Base-by-base conservation (phyloP, 2,888 invertebrate species). In the Cremastinae sp. region DNA sequence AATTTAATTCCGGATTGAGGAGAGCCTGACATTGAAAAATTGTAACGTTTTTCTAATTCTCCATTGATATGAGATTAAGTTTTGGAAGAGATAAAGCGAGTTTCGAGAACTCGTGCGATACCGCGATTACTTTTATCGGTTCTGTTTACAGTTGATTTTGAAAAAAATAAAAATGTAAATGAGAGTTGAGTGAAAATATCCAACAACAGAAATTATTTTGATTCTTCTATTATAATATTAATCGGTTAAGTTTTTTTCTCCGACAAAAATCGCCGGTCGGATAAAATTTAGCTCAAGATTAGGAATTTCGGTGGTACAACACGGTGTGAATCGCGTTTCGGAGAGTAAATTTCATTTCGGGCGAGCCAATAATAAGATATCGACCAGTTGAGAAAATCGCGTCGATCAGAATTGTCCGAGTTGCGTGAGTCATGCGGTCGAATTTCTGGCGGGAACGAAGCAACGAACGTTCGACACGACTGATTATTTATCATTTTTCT, bases 381-480 rank as follows among this genome's bases (percentile, higher is more conserved):
- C 38, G 22, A 59, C 58, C 68, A 59, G 36, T 69, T 49, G 4
- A 51, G 47, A 59, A 61, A 70, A 53, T 61, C 41, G 53, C 51
- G 43, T 66, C 28, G 51, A 20, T 12, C 47, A 10, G 12, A 18
- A 14, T 8, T 45, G 38, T 41, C 20, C 8, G 20, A 38, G 20
- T 41, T 9, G 20, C 18, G 41, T 41, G 59, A 9, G 34, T n/a
- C 16, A 10, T 14, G n/a, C 38, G 10, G 0, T 8, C 2, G 18
- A 8, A 28, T 61, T 74, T 74, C 47, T 28, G 74, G 74, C 74
- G 74, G 74, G 62, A 74, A 61, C 22, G 16, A 47, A 14, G 2
- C 41, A 53, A 36, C 53, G 64, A 53, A 14, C 58, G 22, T 28
- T 43, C 10, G 14, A 28, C n/a, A n/a, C n/a, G n/a, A 18, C 38